Evolutionary conservation across 2,113 vertebrate genomes (phyloP), one percentile per base, ranked within the genome.

Genomic region (Phycodurus eques): DNA sequence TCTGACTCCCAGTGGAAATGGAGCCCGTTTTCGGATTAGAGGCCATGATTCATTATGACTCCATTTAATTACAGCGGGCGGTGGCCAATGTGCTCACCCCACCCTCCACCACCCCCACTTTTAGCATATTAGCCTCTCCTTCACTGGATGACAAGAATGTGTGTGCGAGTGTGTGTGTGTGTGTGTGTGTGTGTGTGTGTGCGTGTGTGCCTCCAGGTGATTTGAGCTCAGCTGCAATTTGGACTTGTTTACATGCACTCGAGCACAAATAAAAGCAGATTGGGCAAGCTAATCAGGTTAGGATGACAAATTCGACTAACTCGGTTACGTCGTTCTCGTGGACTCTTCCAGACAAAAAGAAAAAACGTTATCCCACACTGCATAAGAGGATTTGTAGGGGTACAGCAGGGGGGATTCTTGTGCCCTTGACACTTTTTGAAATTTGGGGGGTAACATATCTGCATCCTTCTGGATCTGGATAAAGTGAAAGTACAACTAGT

Each of bases 11-110:
- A 54, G 74, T 82, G 89, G 88, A 88, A 87, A 90, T 85, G 79
- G 61, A 82, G 80, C 78, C 87, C 71, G 85, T 78, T 87, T 89
- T 77, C 84, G 88, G 90, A 90, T 90, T 90, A 90, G 76, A 59
- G 76, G 71, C 80, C 77, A 80, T 89, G 87, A 90, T 88, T 90
- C 88, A 91, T 88, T 89, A 90, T 78, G 82, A 84, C 75, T 81
- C 83, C 75, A 90, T 88, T 90, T 90, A 90, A 91, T 91, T 90
- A 90, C 83, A 85, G 61, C 14, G 49, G 79, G 82, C 85, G 85
- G 84, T 83, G 87, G 85, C 82, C 80, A 73, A 74, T 81, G 87
- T 78, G 72, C 80, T 72, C 35, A 20, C 74, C 83, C 1, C 5
- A 7, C 0, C 20, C 8, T 2, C 47, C 66, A 7, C 9, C 42